A percentile compares a stretch with the other conserved stretches of the same genome.
Conservation (phyloP, 2,113 vertebrate genomes). For the Edolisoma coerulescens region DNA sequence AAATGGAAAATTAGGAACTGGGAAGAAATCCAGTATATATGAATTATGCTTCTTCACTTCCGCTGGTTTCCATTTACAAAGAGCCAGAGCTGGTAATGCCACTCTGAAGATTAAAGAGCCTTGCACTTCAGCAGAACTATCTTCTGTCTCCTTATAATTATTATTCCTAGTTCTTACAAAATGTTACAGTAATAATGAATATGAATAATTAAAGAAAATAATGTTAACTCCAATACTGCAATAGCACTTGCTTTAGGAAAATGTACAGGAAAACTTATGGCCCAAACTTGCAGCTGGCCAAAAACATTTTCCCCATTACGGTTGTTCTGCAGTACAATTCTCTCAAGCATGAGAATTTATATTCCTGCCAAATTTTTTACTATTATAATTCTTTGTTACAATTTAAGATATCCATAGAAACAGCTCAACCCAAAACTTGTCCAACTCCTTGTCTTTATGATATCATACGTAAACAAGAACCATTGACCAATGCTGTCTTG, state of each 20-base stretch:
- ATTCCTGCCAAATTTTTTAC: neutral
- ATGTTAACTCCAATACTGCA: neutral
- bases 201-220: neutral
- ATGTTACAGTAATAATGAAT: neutral
- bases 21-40: neutral
- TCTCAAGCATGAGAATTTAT: neutral
- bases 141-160: neutral
- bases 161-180: neutral
- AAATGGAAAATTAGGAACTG: conserved; percentile 10
- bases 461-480: neutral
- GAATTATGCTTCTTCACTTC: conserved; percentile 7
- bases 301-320: neutral
- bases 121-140: neutral
- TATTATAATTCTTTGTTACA: neutral
- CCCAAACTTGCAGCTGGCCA: neutral
- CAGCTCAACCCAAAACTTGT: neutral
- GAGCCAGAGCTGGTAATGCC: neutral
- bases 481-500: neutral
- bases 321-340: neutral
- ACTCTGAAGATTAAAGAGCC: neutral
- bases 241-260: neutral
- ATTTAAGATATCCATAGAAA: neutral
- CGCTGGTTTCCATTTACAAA: neutral
- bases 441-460: neutral
- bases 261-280: neutral